Evolutionary conservation across 2,888 invertebrate genomes (phyloP), one percentile per base, ranked within the genome.

Genomic region (Exephanes ischioxanthus): DNA sequence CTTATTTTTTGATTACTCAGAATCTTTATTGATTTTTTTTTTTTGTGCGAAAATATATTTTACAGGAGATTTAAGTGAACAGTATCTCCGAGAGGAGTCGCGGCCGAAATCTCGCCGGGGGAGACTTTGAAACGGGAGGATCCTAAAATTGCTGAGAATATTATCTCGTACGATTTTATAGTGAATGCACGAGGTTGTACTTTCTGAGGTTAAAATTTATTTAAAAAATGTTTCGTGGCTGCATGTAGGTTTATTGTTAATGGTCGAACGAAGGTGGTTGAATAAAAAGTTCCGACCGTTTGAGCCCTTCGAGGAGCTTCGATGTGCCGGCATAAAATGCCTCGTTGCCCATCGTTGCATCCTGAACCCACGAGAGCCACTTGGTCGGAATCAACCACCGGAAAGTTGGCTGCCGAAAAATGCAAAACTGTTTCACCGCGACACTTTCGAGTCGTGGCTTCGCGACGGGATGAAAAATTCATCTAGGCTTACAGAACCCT

Each of bases 241-340:
- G 11, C 14, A 26, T 14, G 4, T 9, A 14, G 26, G 26, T 58
- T 58, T 58, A 58, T 58, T 58, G 58, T 22, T 14, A 11, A 58
- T 58, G 0, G 16, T 63, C 30, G 63, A 1, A 16, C 19, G 6
- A 3, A 1, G 16, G 26, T 19, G 63, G 26, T 19, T 16, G 63
- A 7, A 16, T 14, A 9, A 75, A 45, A 75, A 63, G 9, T 9
- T 63, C 66, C 19, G 48, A 19, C 30, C 2, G 51, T 51, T 75
- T 63, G 48, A 75, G 63, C 22, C 11, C 22, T 16, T n/a, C 75
- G 14, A 14, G 33, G 51, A 37, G 81, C 51, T 70, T 58, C 86
- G 89, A 88, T 88, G 88, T 88, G 89, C 84, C 81, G 86, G 85
- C 75, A 88, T 88, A 83, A 86, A 83, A 87, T 84, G 89, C 71